Evolutionary conservation across 1,140 invertebrate species (phyloP), one percentile per base, ranked within the genome.

Genomic region (Temnothorax longispinosus): DNA sequence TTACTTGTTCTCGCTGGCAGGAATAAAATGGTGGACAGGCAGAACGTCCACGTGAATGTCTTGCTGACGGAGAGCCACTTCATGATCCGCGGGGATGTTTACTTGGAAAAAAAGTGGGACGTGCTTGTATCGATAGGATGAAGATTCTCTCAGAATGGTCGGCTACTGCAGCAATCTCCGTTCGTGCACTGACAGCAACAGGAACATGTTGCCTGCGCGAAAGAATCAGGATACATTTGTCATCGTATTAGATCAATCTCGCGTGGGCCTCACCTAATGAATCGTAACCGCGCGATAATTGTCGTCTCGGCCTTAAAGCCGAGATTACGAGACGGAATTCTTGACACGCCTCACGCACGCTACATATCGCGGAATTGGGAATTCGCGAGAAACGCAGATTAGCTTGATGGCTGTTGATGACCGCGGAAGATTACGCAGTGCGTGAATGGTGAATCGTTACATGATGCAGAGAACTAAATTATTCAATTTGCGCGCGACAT

Each of bases 1-100:
- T 91, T 86, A 94, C 94, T 91, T 82, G 92, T 93, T 87, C 87
- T 90, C 11, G 90, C 71, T n/a, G 94, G 91, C 64, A 93, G 89
- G n/a, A 93, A 91, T 76, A 94, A 86, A 69, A 94, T 81, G 21
- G 78, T 88, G 52, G 84, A 38, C 41, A 92, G n/a, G 44, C 60
- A 85, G 75, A 87, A 75, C 8, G 69, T 81, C 90, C 58, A 87
- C 5, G 65, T 41, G 62, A 82, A 62, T 21, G 92, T 91, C 82
- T 71, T 90, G 65, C 41, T 50, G 72, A 91, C 75, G 78, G 74
- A 89, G 47, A 47, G 76, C 85, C 82, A 89, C 86, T 88, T 93
- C 93, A 93, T 93, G 88, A 81, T 93, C 78, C 87, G 87, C 65
- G 86, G 21, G 21, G 21, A 50, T 86, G 15, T 81, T 88, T 60